phyloP scores from a whole-genome alignment of 1,140 invertebrate species.

The Radopholus similis region DNA sequence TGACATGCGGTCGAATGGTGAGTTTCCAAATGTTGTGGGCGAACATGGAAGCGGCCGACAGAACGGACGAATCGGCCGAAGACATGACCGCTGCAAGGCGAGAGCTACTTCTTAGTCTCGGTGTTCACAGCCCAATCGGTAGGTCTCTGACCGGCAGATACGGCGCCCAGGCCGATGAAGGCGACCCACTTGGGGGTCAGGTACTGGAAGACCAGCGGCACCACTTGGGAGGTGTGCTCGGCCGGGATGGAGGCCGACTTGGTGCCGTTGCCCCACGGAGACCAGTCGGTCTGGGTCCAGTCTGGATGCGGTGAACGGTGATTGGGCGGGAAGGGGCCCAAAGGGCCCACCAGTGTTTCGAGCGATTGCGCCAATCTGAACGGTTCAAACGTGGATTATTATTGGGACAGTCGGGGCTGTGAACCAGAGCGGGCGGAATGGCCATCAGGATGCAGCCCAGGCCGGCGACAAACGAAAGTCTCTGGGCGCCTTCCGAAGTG shows the following conservation, averaged over 20 bases:
- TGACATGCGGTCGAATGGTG: slow-evolving; percentile 83
- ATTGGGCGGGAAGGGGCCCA: not conserved
- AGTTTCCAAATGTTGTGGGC: slow-evolving; percentile 94
- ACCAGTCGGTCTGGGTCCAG: slow-evolving; percentile 53
- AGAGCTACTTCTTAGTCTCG: slow-evolving; percentile 87
- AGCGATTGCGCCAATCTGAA: slow-evolving; percentile 82
- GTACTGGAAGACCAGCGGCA: slow-evolving; percentile 92
- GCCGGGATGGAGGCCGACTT: slow-evolving; percentile 45
- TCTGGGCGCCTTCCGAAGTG: slow-evolving; percentile 82
- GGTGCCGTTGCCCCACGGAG: slow-evolving; percentile 57
- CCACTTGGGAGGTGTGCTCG: slow-evolving; percentile 48
- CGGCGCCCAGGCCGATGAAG: slow-evolving; percentile 90
- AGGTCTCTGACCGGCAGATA: slow-evolving; percentile 92
- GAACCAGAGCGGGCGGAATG: slow-evolving; percentile 78
- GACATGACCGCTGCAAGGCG: slow-evolving; percentile 83
- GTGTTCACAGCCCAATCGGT: too few species aligned
- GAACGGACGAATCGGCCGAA: slow-evolving; percentile 91
- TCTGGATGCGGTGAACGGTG: slow-evolving; percentile 26
- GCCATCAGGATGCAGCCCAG: slow-evolving; percentile 84
- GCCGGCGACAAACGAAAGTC: slow-evolving; percentile 92
- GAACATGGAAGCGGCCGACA: slow-evolving; percentile 95
- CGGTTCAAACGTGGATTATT: not conserved
- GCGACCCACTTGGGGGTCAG: slow-evolving; percentile 84
- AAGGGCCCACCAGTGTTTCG: slow-evolving; percentile 77
- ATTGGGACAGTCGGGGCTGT: not conserved